Base-by-base conservation (phyloP, 1,140 invertebrate species). In the Neotoxoptera formosana region DNA sequence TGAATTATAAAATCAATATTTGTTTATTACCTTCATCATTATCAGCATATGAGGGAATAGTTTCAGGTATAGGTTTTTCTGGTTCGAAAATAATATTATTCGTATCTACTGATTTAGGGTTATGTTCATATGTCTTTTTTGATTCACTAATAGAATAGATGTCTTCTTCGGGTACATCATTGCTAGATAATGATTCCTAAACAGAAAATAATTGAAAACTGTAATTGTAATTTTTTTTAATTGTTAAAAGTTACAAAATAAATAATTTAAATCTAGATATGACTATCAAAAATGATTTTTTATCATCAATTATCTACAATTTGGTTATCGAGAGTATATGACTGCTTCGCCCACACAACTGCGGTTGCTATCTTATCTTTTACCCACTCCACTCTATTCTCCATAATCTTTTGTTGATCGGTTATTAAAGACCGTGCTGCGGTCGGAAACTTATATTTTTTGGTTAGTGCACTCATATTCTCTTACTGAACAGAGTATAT, bases 151-250 rank as follows among this genome's bases (percentile, higher is more conserved):
- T 83, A 81, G 67, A 51, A 76, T 92, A 47, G 0, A 83, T 25
- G 17, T 92, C n/a, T 51, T 92, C 41, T 84, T 51, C 36, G 25
- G 34, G 47, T 86, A 30, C 81, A 41, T 93, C 91, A 93, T 84
- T 86, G 21, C 76, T 93, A 51, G 34, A 92, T 41, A 56, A 93
- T 6, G 81, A 93, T 56, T 93, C 48, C 91, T 93, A 67, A 45
- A 89, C 9, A 89, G 20, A 89, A 51, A 88, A 45, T n/a, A 47
- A 41, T 41, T 41, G 34, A 4, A 67, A 67, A 67, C 30, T 34
- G 4, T 1, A n/a, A 76, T n/a, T 17, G n/a, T 14, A n/a, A 67
- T 30, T n/a, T n/a, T 53, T 76, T n/a, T 34, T 14, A n/a, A 17
- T 1, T 7, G 3, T 76, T 76, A n/a, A 3, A 30, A 30, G 56